These are phyloP conservation scores for Amphipoea lucens DNA, from an alignment of 2,888 invertebrate species.

Conservation along the genomic window DNA sequence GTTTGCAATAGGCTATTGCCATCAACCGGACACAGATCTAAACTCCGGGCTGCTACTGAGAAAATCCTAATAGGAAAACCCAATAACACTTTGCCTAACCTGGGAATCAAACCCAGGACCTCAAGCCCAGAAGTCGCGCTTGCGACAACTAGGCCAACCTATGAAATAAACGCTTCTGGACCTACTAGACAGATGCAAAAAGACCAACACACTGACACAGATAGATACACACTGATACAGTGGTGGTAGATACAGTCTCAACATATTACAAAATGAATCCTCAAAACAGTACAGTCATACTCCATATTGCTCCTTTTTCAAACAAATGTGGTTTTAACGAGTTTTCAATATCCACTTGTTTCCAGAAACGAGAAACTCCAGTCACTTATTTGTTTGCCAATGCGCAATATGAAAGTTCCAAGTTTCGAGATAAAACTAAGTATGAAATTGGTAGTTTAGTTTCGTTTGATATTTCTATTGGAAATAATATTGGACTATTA, in stretches of 20 bases:
- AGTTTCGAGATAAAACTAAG: conserved; percentile 14
- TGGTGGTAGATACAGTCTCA: neutral
- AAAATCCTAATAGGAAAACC: too few species aligned
- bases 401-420: conserved; percentile 13
- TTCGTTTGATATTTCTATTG: conserved; percentile 14
- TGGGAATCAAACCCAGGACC: neutral
- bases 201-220: neutral
- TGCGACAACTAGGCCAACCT: neutral
- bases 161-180: neutral
- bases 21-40: neutral
- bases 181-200: neutral
- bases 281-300: conserved; percentile 17
- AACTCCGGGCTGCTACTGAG: too few species aligned
- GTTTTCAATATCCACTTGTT: conserved; percentile 32
- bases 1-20: neutral
- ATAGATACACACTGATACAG: too few species aligned
- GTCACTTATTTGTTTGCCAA: conserved; percentile 35
- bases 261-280: neutral
- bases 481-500: conserved; percentile 1
- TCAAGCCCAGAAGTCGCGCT: neutral
- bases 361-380: conserved; percentile 25
- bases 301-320: conserved; percentile 19
- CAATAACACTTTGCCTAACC: neutral
- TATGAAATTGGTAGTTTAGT: conserved; percentile 1
- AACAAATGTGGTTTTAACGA: conserved; percentile 36